These are phyloP conservation scores for Cinclus mexicanus DNA, from an alignment of 2,113 vertebrate species.

Conservation along the genomic window DNA sequence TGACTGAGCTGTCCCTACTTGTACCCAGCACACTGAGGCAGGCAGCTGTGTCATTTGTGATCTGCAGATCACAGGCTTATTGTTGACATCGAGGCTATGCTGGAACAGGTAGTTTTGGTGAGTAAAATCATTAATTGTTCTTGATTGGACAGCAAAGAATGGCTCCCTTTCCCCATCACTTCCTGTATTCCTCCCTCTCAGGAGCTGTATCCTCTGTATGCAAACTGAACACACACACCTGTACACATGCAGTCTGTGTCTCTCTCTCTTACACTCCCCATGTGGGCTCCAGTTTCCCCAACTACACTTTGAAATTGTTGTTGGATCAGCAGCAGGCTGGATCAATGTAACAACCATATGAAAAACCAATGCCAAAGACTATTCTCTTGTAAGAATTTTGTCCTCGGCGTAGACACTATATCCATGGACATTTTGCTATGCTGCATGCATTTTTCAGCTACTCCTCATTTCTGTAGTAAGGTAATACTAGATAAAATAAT, in stretches of 20 bases:
- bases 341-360: neutral
- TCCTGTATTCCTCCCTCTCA: neutral
- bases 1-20: neutral
- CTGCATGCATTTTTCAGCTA: neutral
- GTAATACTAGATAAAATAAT: neutral
- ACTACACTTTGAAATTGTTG: neutral
- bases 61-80: neutral
- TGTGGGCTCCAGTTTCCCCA: neutral
- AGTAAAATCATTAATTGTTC: neutral
- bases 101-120: neutral
- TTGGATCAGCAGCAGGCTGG: neutral
- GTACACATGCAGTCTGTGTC: rapidly evolving
- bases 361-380: neutral
- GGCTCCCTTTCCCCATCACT: neutral
- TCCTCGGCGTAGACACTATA: neutral
- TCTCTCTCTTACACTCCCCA: no score
- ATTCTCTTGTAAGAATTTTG: neutral
- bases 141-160: neutral
- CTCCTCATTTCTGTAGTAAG: neutral
- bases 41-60: neutral
- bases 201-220: neutral
- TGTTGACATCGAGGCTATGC: neutral
- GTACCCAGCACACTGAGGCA: rapidly evolving
- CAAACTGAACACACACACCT: rapidly evolving
- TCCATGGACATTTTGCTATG: neutral